These are phyloP conservation scores for Sarcophaga subvicina DNA, from an alignment of 2,888 invertebrate genomes.

Conservation along the genomic window DNA sequence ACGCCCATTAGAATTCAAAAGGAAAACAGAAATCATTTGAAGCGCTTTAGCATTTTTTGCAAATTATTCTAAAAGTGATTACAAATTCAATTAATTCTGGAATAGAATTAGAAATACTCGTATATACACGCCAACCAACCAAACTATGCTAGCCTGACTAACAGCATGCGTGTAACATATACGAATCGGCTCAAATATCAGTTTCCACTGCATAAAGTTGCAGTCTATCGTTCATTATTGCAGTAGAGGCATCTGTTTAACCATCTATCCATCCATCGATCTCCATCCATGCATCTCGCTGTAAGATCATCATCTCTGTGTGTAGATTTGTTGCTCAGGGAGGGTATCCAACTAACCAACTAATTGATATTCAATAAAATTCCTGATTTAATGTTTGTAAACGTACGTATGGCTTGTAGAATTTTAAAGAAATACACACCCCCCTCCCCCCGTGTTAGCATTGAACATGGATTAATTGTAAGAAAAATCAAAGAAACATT, in stretches of 20 bases:
- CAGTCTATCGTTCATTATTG: conserved; percentile 11
- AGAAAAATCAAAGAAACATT: conserved; percentile 28
- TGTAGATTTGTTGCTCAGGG: no score
- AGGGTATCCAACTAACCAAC: not conserved
- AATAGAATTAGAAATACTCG: conserved; percentile 8
- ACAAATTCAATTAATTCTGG: conserved; percentile 40
- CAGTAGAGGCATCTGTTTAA: conserved; percentile 10
- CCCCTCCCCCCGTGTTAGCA: conserved; percentile 19
- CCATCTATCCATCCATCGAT: not conserved
- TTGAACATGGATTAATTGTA: conserved; percentile 60
- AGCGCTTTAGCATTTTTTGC: not conserved
- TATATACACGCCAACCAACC: not conserved
- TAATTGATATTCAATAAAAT: conserved; percentile 58
- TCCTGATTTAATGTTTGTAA: conserved; percentile 11
- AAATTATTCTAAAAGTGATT: conserved; percentile 27
- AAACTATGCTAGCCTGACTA: not conserved
- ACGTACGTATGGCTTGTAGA: not conserved
- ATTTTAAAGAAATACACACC: not conserved
- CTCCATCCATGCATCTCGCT: not conserved
- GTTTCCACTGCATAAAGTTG: conserved; percentile 9
- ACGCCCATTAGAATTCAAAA: conserved; percentile 10
- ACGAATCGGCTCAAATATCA: not conserved
- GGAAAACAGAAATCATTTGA: not conserved
- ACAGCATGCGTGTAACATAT: not conserved
- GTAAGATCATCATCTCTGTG: no score